These are phyloP conservation scores for Aromia moschata DNA, from an alignment of 2,888 invertebrate genomes.

Conservation along the genomic window DNA sequence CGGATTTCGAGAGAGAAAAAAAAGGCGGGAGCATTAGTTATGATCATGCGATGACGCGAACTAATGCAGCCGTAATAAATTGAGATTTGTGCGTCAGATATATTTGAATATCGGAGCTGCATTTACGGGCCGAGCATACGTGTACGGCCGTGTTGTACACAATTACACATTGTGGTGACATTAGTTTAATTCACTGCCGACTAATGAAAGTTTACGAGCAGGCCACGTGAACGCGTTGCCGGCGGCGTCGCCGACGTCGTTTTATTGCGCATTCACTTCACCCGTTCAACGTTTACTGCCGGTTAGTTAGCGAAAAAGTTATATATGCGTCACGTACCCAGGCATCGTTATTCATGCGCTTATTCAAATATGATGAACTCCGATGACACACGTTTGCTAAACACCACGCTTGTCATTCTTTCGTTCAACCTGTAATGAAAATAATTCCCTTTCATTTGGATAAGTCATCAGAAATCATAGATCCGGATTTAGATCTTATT, in stretches of 20 bases:
- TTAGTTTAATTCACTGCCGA: slow-evolving; percentile 62
- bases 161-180: slow-evolving; percentile 63
- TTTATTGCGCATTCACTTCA: slow-evolving; percentile 49
- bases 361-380: slow-evolving; percentile 27
- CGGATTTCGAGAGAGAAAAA: slow-evolving; percentile 31
- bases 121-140: slow-evolving; percentile 53
- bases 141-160: slow-evolving; percentile 56
- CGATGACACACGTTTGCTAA: slow-evolving; percentile 34
- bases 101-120: slow-evolving; percentile 60
- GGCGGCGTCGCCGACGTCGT: slow-evolving; percentile 39
- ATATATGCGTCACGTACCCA: slow-evolving; percentile 41
- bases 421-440: too few relatives aligned
- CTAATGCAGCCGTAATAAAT: slow-evolving; percentile 61
- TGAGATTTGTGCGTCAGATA: slow-evolving; percentile 62
- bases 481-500: too few relatives aligned
- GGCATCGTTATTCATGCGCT: slow-evolving; percentile 30
- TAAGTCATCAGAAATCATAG: too few relatives aligned
- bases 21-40: slow-evolving; percentile 58
- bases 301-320: slow-evolving; percentile 49
- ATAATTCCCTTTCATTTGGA: too few relatives aligned
- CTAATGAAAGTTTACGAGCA: slow-evolving; percentile 63
- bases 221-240: slow-evolving; percentile 50
- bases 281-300: slow-evolving; percentile 48
- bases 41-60: slow-evolving; percentile 59
- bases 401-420: slow-evolving; percentile 28